Percentiles rank a stretch among this genome's conserved stretches.
Conservation (phyloP, 2,888 invertebrate genomes). For the Acrobeloides nanus region DNA sequence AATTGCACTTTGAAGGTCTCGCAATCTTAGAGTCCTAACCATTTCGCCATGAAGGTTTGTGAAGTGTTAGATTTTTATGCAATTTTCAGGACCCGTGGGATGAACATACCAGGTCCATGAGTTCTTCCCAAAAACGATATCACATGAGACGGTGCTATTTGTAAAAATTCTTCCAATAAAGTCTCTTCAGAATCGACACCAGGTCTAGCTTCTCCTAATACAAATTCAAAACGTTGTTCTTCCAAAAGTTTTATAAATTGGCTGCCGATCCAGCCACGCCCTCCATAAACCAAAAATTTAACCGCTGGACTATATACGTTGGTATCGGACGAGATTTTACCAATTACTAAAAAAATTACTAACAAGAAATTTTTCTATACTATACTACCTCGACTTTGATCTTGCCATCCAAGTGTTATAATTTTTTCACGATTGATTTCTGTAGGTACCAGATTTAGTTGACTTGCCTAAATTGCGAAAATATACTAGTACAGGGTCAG, state of each 20-base stretch:
- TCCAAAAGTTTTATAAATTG: constrained; percentile 23
- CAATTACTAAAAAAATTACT: background rate
- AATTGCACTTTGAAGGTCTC: too few species aligned
- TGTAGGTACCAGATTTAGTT: too few species aligned
- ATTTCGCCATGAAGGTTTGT: too few species aligned
- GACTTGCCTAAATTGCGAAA: too few species aligned
- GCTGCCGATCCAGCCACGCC: constrained; percentile 29
- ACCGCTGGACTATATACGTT: constrained; percentile 3
- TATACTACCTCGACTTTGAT: background rate
- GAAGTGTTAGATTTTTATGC: background rate
- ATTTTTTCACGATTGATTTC: background rate
- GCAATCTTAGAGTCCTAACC: too few species aligned
- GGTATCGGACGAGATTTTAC: background rate
- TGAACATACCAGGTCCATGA: constrained; percentile 22
- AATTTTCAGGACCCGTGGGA: background rate
- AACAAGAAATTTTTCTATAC: background rate
- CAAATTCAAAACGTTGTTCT: constrained; percentile 11
- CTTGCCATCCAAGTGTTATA: background rate
- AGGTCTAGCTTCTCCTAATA: constrained; percentile 11
- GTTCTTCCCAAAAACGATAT: constrained; percentile 34
- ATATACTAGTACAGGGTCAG: too few species aligned
- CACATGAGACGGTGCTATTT: constrained; percentile 24
- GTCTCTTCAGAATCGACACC: constrained; percentile 19
- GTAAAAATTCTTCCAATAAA: constrained; percentile 23
- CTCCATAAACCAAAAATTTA: constrained; percentile 26